Base-by-base conservation (phyloP, 2,113 vertebrate species). In the Bubo blakistoni region DNA sequence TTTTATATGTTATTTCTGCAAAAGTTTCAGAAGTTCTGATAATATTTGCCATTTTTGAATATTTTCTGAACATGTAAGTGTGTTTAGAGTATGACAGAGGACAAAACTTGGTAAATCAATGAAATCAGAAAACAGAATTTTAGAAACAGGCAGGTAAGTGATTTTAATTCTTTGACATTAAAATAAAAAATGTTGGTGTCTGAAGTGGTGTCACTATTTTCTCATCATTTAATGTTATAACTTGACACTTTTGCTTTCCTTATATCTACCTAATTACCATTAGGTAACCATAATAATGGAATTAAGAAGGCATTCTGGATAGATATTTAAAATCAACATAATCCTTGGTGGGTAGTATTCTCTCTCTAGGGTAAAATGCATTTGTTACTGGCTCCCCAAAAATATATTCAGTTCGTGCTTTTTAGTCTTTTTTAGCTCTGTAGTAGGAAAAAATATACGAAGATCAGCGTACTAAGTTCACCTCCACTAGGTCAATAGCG, bases 401-500 rank as follows among this genome's bases (percentile, higher is more conserved):
- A 67, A 20, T 7, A 10, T 18, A 40, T 20, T 71, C 12, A 8
- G 1, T 29, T n/a, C 11, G 29, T 7, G 12, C 0, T 40, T 72
- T 83, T 81, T 25, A 42, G 10, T 30, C 30, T 18, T 42, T 36
- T 69, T 84, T 16, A 65, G 7, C 11, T 62, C 27, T 59, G 14
- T 19, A 29, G 14, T 16, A 78, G 65, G 55, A 54, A 69, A 79
- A 92, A 73, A 36, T 11, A 49, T 61, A 44, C 10, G 10, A 40
- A 58, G 21, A 58, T 62, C 25, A 38, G 15, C 0, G 0, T 17
- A 17, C 18, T 73, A 92, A 66, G 15, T 7, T 70, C 8, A 22
- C 73, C 17, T 46, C 49, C 8, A 4, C 34, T 26, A 26, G 67
- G 46, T n/a, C 40, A 46, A 4, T 5, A 17, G 4, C 0, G 0